These are phyloP conservation scores for Reticulitermes speratus DNA, from an alignment of 1,140 invertebrate species.

Conservation along the genomic window DNA sequence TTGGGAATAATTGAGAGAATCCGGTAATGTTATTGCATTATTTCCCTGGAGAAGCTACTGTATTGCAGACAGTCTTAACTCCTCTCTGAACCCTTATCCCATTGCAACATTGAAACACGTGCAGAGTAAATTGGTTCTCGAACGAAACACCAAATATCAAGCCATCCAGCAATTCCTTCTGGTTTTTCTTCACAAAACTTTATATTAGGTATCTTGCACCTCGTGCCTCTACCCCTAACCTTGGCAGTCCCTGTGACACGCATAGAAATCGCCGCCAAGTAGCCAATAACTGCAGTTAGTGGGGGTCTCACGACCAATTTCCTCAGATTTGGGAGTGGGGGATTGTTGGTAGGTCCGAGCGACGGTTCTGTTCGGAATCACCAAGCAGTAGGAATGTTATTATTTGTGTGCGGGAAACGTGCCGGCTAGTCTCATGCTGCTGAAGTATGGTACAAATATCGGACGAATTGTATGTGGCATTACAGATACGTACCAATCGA, in stretches of 20 bases:
- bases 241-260: slow-evolving; percentile 49
- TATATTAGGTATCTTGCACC: slow-evolving; percentile 39
- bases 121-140: slow-evolving; percentile 29
- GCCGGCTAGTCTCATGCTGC: background rate
- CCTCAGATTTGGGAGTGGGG: slow-evolving; percentile 49
- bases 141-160: slow-evolving; percentile 28
- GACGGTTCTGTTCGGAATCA: slow-evolving; percentile 46
- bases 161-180: background rate
- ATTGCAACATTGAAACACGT: slow-evolving; percentile 24
- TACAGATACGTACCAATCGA: too few relatives aligned
- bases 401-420: background rate
- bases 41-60: too few relatives aligned
- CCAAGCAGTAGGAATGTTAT: slow-evolving; percentile 40
- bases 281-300: slow-evolving; percentile 51
- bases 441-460: too few relatives aligned
- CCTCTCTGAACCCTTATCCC: background rate
- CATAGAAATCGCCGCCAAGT: slow-evolving; percentile 54
- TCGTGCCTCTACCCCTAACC: slow-evolving; percentile 43
- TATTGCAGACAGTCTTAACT: background rate
- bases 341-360: slow-evolving; percentile 50
- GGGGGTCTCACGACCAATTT: slow-evolving; percentile 43
- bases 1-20: too few relatives aligned
- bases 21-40: too few relatives aligned
- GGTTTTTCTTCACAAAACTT: slow-evolving; percentile 8
- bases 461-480: too few relatives aligned